These are phyloP conservation scores for Cotesia chilonis DNA, from an alignment of 1,140 invertebrate species.

Conservation along the genomic window DNA sequence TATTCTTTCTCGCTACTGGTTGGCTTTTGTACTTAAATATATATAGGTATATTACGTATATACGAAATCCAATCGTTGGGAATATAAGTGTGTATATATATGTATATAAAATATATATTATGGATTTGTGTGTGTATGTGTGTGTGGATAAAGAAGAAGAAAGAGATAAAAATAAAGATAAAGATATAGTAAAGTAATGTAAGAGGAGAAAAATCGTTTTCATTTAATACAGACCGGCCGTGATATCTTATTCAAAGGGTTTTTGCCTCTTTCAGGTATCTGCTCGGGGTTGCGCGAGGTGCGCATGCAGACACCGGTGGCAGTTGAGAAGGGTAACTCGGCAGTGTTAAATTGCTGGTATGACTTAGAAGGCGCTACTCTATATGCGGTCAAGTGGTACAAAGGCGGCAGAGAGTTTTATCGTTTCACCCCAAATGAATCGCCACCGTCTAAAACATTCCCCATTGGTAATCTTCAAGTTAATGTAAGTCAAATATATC, in stretches of 20 bases:
- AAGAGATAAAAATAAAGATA: slow-evolving; percentile 11
- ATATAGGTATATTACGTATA: slow-evolving; percentile 13
- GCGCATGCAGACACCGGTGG: slow-evolving; percentile 74
- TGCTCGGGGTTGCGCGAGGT: slow-evolving; percentile 71
- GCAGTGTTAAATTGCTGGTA: slow-evolving; percentile 80
- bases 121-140: neutral
- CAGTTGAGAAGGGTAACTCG: slow-evolving; percentile 74
- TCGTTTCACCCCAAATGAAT: slow-evolving; percentile 68
- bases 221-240: slow-evolving; percentile 22
- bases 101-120: too few species aligned
- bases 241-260: slow-evolving; percentile 30
- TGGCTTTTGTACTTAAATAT: neutral
- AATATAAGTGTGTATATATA: neutral
- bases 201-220: slow-evolving; percentile 17
- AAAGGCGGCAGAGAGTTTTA: slow-evolving; percentile 75
- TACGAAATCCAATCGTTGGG: slow-evolving; percentile 1
- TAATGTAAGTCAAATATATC: slow-evolving; percentile 65
- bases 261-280: slow-evolving; percentile 55
- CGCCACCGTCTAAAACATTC: slow-evolving; percentile 68
- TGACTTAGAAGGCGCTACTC: slow-evolving; percentile 77
- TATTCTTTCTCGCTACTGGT: too few species aligned
- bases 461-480: slow-evolving; percentile 68
- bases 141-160: neutral
- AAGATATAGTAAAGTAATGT: slow-evolving; percentile 22
- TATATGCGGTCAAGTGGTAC: slow-evolving; percentile 90